Conservation (phyloP, 2,113 vertebrate species). For the Plectropomus leopardus region DNA sequence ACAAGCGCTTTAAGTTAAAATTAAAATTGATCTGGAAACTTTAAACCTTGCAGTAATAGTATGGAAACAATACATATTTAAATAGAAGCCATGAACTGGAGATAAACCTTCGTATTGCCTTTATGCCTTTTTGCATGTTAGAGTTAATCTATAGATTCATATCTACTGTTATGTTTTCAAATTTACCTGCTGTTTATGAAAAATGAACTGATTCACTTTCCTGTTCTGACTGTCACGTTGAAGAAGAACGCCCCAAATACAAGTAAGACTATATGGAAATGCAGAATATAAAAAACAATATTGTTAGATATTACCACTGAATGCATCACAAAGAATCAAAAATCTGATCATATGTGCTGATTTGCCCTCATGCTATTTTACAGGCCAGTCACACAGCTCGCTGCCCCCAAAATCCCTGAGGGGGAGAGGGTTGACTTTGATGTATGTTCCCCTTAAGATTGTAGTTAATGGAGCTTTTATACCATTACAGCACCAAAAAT, state of each 20-base stretch:
- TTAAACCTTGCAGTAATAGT: too few relatives aligned
- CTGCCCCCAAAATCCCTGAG: slow-evolving; percentile 85
- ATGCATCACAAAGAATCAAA: not conserved
- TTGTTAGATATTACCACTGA: not conserved
- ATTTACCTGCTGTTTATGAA: not conserved
- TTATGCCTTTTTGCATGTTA: not conserved
- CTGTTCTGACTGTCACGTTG: slow-evolving; percentile 9
- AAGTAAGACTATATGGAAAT: slow-evolving; percentile 71
- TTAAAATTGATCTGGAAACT: not conserved
- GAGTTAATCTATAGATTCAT: not conserved
- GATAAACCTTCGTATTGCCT: too few relatives aligned
- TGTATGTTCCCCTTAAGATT: slow-evolving; percentile 66
- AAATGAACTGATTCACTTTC: slow-evolving; percentile 11
- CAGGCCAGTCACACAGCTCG: slow-evolving; percentile 79
- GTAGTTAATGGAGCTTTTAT: not conserved
- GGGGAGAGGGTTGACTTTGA: slow-evolving; percentile 87
- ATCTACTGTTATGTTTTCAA: not conserved
- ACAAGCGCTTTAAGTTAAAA: not conserved
- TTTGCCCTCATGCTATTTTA: not conserved
- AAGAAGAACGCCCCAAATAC: slow-evolving; percentile 83
- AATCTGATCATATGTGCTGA: not conserved
- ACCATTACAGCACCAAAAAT: not conserved
- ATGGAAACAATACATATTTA: too few relatives aligned
- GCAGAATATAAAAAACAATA: not conserved
- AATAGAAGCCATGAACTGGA: too few relatives aligned